Base-by-base conservation (phyloP, 2,797 vertebrate genomes). In the Glossophaga mutica region DNA sequence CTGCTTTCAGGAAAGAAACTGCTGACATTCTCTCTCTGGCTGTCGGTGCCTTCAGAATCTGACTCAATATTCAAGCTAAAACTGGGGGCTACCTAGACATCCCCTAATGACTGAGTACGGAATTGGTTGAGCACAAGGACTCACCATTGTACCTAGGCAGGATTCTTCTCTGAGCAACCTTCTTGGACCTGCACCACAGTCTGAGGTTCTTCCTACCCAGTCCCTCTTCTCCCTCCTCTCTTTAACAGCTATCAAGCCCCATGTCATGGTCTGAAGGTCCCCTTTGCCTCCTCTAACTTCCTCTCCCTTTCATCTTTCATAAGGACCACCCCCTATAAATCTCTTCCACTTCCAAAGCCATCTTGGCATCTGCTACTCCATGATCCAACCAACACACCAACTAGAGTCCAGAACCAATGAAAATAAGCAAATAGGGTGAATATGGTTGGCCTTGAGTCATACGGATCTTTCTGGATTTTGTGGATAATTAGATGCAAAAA, bases 401-500 rank as follows among this genome's bases (percentile, higher is more conserved):
- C 21, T 50, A 84, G 46, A 91, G 21, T 77, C n/a, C 21, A 76
- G 32, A 44, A 87, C 19, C 59, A 94, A 48, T 78, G 32, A n/a
- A 91, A 91, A 77, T 68, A 90, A 70, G 39, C 68, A 62, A 62
- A 62, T 62, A 65, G 62, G 62, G 32, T n/a, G 24, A 92, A 87
- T 59, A 59, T 7, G 37, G 32, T 26, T 91, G 26, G 14, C 37
- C 34, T 82, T 46, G n/a, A 91, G 55, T 76, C 65, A 67, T 9
- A 42, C 12, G 22, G 46, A 59, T 71, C 70, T 96, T 94, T 92
- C 67, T 62, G 76, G 76, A 68, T 50, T 68, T 87, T 39, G 19
- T 81, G 37, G 37, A 52, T 44, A 94, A 87, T 95, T 83, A 79
- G 32, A 87, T 55, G 26, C 11, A 95, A 88, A 96, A 96, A 89